phyloP scores from a whole-genome alignment of 1,140 invertebrate genomes.

The Pseudachorutes palmiensis region DNA sequence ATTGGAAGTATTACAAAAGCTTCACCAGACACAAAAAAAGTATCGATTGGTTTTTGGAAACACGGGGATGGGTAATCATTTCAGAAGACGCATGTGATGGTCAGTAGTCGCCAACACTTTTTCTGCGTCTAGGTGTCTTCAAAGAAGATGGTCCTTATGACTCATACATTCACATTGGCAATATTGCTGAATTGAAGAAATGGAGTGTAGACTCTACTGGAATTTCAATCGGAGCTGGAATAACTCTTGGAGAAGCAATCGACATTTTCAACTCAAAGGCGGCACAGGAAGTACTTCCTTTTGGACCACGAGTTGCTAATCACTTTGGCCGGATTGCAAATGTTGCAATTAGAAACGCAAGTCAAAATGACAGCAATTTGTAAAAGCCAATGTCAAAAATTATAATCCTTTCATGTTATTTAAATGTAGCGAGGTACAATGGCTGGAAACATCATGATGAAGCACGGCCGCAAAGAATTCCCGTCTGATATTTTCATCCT shows the following conservation, averaged over 20 bases:
- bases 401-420: not conserved
- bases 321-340: conserved; percentile 64
- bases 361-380: conserved; percentile 4
- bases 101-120: too few relatives aligned
- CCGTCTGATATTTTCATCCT: conserved; percentile 47
- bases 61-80: conserved; percentile 59
- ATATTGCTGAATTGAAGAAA: conserved; percentile 6
- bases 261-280: conserved; percentile 49
- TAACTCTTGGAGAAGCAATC: conserved; percentile 45
- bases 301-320: conserved; percentile 51
- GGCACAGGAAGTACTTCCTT: conserved; percentile 40
- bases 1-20: not conserved
- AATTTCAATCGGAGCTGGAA: conserved; percentile 20
- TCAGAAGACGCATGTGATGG: too few relatives aligned
- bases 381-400: conserved; percentile 26
- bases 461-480: conserved; percentile 46
- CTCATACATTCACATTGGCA: conserved; percentile 14
- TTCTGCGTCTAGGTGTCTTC: conserved; percentile 1
- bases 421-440: conserved; percentile 36
- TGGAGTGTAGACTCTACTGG: not conserved
- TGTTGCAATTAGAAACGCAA: conserved; percentile 62
- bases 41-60: conserved; percentile 59
- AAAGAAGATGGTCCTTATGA: conserved; percentile 16
- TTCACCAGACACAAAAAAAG: not conserved
- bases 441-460: conserved; percentile 18